Base-by-base conservation (phyloP, 1,140 invertebrate species). In the Neotoxoptera formosana region DNA sequence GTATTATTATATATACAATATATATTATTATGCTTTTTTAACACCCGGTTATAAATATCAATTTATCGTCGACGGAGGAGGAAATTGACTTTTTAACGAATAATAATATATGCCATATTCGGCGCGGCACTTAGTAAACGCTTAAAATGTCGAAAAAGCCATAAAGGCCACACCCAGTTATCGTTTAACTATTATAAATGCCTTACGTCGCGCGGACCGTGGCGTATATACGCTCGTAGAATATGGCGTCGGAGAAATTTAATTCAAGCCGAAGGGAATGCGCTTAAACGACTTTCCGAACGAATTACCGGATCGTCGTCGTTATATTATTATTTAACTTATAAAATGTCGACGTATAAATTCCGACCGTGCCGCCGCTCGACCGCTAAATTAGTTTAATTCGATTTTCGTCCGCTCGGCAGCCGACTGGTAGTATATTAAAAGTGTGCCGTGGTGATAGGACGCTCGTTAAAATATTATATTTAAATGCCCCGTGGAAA, bases 141-240 rank as follows among this genome's bases (percentile, higher is more conserved):
- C 48, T 89, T 30, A 53, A 89, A 89, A 53, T 36, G 48, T 89
- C 87, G 87, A 53, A 89, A 89, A 89, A 36, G 45, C 45, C 86
- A 48, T 88, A 88, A 89, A 53, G 48, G 20, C 87, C 87, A 53
- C 87, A 36, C 87, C 48, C 48, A 47, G 86, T 88, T 87, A 87
- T 87, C 45, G 84, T 48, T 88, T 34, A 48, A 48, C 86, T 88
- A 88, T 88, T 88, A 88, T 48, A 48, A 88, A 88, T 88, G 47
- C 86, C 45, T 88, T 88, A 34, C 45, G 47, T 88, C 45, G 60
- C 41, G 14, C 14, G 41, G 25, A 48, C 41, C 14, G 41, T n/a
- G n/a, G n/a, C 30, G 41, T 47, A 87, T 47, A n/a, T n/a, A n/a
- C n/a, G n/a, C n/a, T n/a, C n/a, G n/a, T n/a, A n/a, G n/a, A n/a